Evolutionary conservation across 2,888 invertebrate species (phyloP).

Genomic region (Chymomyza amoena): DNA sequence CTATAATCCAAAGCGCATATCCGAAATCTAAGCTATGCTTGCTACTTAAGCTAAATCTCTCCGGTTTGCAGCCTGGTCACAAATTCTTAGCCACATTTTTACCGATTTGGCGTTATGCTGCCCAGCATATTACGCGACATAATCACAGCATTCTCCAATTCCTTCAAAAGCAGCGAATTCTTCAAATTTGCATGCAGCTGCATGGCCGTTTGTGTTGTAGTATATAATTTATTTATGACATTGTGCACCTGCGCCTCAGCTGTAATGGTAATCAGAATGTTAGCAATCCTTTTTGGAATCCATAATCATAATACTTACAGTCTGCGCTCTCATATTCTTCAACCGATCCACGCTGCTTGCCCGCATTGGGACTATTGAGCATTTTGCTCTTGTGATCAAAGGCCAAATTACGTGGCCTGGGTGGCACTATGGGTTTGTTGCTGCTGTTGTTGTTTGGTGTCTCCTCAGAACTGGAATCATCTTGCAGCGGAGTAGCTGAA

Average conservation of each 20-base stretch:
- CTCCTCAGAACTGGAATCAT: slow-evolving; percentile 91
- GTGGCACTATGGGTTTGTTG: slow-evolving; percentile 82
- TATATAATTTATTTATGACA: slow-evolving; percentile 81
- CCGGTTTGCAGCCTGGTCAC: background rate
- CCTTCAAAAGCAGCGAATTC: slow-evolving; percentile 78
- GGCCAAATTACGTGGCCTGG: slow-evolving; percentile 84
- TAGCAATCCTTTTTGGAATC: background rate
- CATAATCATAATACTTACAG: slow-evolving; percentile 59
- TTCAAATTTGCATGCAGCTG: slow-evolving; percentile 78
- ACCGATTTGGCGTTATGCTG: slow-evolving; percentile 78
- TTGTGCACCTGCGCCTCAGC: slow-evolving; percentile 83
- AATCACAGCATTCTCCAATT: slow-evolving; percentile 79
- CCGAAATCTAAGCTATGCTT: no score
- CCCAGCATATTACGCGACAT: slow-evolving; percentile 79
- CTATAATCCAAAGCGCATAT: no score
- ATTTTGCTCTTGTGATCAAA: slow-evolving; percentile 81
- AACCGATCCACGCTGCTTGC: slow-evolving; percentile 52
- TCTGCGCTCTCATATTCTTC: slow-evolving; percentile 75
- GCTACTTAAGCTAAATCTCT: background rate
- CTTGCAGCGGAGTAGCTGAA: slow-evolving; percentile 79
- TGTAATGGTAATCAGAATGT: slow-evolving; percentile 63
- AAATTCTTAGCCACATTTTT: background rate
- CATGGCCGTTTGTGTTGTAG: slow-evolving; percentile 78
- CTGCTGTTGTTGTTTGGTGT: slow-evolving; percentile 73
- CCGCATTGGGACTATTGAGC: slow-evolving; percentile 63